Conservation (phyloP, 2,113 vertebrate genomes). For the Gadus chalcogrammus region DNA sequence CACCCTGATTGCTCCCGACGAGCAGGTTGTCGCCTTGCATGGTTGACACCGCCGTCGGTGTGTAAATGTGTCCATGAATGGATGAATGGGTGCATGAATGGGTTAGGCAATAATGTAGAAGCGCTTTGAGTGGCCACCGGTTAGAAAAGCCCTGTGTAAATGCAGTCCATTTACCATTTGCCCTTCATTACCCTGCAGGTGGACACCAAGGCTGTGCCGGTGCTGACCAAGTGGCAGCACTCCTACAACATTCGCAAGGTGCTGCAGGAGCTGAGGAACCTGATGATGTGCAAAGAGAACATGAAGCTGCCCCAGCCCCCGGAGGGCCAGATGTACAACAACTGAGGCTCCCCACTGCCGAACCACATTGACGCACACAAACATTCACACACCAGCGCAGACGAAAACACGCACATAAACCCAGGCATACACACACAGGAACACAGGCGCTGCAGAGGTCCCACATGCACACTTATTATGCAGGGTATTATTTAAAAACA, state of each 20-base stretch:
- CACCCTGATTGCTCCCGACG: too few relatives aligned
- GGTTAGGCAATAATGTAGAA: too few relatives aligned
- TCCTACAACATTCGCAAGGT: conserved; percentile 89
- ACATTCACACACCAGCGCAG: conserved; percentile 4
- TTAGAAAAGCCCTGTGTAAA: too few relatives aligned
- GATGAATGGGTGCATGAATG: too few relatives aligned
- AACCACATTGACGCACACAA: conserved; percentile 6
- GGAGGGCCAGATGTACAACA: conserved; percentile 93
- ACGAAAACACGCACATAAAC: neutral
- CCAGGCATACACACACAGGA: neutral
- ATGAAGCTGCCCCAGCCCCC: conserved; percentile 92
- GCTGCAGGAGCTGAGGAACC: conserved; percentile 90
- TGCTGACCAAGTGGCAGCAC: conserved; percentile 91
- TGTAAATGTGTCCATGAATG: too few relatives aligned
- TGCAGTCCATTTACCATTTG: too few relatives aligned
- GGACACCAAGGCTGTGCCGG: conserved; percentile 83
- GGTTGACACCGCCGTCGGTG: too few relatives aligned
- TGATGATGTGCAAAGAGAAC: conserved; percentile 97
- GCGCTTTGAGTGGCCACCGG: too few relatives aligned
- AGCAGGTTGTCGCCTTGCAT: too few relatives aligned
- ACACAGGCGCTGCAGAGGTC: neutral
- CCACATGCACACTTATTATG: neutral
- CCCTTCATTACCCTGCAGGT: conserved; percentile 69
- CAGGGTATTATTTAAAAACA: neutral
- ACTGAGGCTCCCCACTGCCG: conserved; percentile 71